Base-by-base conservation (phyloP, 1,140 invertebrate species). In the Triops longicaudatus region DNA sequence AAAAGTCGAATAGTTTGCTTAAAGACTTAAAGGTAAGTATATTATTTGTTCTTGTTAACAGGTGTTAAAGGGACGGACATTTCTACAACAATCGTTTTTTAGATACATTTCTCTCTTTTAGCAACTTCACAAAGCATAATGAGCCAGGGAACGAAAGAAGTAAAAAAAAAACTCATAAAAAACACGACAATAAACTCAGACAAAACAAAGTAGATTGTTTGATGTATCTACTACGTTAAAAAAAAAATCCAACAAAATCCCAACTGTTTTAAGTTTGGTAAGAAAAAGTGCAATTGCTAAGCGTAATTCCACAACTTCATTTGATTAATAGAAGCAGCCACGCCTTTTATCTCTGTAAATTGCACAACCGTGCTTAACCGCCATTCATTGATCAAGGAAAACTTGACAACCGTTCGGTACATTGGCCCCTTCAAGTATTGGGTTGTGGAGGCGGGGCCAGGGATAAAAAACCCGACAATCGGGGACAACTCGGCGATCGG, bases 401-500 rank as follows among this genome's bases (percentile, higher is more conserved):
- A 63, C 50, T 63, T 63, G 17, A 63, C 14, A 17, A 63, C 50
- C 50, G 50, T n/a, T n/a, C 50, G 22, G 22, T n/a, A 63, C 1
- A 22, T 63, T 12, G 5, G 14, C n/a, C 22, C 22, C 7, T 63
- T 63, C 50, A 63, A 22, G 50, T 63, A 63, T 63, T 63, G 50
- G 50, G 50, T 22, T 63, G 50, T 63, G 50, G 78, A 73, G 78
- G 76, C 74, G 79, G 79, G 72, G 78, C 78, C 37, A 79, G 74
- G 75, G 74, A 80, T 78, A 80, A 79, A 77, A 80, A 78, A 79
- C 72, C 74, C 73, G 78, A 79, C 76, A 76, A 75, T 27, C 76
- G 73, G n/a, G 78, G 75, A 74, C 74, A 72, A 43, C 74, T 79
- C 28, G 81, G 81, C 79, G 77, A 82, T 77, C 81, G 77, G 44